Conservation (phyloP, 1,140 invertebrate genomes). For the Mizuhopecten yessoensis region DNA sequence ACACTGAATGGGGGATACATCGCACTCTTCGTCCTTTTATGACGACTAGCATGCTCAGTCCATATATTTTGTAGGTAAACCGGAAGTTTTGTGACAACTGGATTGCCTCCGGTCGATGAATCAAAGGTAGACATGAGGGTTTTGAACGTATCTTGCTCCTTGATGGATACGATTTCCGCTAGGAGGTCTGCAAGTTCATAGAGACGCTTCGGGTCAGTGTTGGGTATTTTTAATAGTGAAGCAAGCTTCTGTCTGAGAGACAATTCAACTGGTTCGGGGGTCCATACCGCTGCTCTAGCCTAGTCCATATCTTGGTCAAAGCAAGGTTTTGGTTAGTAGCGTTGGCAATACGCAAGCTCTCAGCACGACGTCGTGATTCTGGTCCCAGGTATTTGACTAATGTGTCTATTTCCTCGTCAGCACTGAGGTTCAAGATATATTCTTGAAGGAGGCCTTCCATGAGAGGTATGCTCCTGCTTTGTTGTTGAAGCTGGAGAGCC, state of each 20-base stretch:
- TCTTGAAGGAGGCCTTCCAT: slow-evolving; percentile 48
- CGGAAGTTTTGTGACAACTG: slow-evolving; percentile 61
- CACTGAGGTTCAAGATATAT: background rate
- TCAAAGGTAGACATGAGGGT: slow-evolving; percentile 52
- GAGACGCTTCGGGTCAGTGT: slow-evolving; percentile 58
- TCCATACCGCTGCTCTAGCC: slow-evolving; percentile 62
- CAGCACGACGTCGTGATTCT: slow-evolving; percentile 47
- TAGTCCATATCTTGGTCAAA: slow-evolving; percentile 51
- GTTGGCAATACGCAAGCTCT: slow-evolving; percentile 51
- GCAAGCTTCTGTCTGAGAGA: slow-evolving; percentile 58
- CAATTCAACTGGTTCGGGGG: slow-evolving; percentile 62
- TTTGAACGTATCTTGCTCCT: slow-evolving; percentile 44
- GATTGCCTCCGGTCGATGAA: slow-evolving; percentile 56
- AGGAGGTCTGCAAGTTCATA: slow-evolving; percentile 57
- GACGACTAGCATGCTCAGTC: slow-evolving; percentile 55
- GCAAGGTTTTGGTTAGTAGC: slow-evolving; percentile 47
- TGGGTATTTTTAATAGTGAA: slow-evolving; percentile 54
- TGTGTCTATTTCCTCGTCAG: slow-evolving; percentile 54
- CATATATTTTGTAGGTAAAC: slow-evolving; percentile 67
- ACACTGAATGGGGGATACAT: slow-evolving; percentile 62
- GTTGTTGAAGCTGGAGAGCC: slow-evolving; percentile 26
- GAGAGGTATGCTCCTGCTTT: slow-evolving; percentile 32
- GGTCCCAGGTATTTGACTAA: slow-evolving; percentile 59
- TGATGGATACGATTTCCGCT: slow-evolving; percentile 44
- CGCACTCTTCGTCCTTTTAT: slow-evolving; percentile 53